Percentiles rank a stretch among this genome's conserved stretches.
Evolutionary conservation across 1,140 invertebrate species (phyloP).

Genomic region (Fopius arisanus): DNA sequence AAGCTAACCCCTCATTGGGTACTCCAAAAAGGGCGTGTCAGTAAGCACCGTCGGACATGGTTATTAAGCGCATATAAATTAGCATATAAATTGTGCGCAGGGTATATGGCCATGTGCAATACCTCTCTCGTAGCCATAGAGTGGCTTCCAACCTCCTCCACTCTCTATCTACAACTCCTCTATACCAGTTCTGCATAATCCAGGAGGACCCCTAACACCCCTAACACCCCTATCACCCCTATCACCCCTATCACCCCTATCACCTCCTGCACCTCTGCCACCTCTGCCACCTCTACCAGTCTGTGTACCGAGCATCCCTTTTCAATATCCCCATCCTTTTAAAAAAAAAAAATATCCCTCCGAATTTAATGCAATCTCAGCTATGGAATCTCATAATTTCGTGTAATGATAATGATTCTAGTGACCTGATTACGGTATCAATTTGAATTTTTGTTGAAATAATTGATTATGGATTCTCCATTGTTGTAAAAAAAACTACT

Average conservation of each 20-base stretch:
- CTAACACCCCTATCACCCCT: too few species aligned
- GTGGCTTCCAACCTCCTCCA: slow-evolving; percentile 24
- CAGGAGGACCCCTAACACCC: too few species aligned
- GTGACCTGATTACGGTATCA: too few species aligned
- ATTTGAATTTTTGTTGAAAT: too few species aligned
- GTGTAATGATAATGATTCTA: too few species aligned
- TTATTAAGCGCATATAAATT: slow-evolving; percentile 67
- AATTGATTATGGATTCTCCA: too few species aligned
- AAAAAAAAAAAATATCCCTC: too few species aligned
- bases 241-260: too few species aligned
- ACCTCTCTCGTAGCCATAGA: slow-evolving; percentile 15
- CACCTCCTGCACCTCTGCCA: too few species aligned
- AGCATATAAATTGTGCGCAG: slow-evolving; percentile 64
- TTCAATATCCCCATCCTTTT: not conserved
- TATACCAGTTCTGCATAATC: slow-evolving; percentile 54
- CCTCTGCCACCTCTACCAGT: slow-evolving; percentile 37
- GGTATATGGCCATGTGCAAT: slow-evolving; percentile 31
- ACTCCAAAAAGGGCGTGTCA: slow-evolving; percentile 53
- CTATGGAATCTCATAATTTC: not conserved
- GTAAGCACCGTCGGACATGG: slow-evolving; percentile 63
- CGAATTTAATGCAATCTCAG: not conserved
- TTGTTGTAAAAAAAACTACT: too few species aligned
- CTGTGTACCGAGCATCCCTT: slow-evolving; percentile 12
- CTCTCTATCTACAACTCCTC: slow-evolving; percentile 30
- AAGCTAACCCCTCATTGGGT: not conserved